A percentile compares a stretch with the other conserved stretches of the same genome.
phyloP scores from a whole-genome alignment of 2,113 vertebrate species.

The Marmota flaviventris region DNA sequence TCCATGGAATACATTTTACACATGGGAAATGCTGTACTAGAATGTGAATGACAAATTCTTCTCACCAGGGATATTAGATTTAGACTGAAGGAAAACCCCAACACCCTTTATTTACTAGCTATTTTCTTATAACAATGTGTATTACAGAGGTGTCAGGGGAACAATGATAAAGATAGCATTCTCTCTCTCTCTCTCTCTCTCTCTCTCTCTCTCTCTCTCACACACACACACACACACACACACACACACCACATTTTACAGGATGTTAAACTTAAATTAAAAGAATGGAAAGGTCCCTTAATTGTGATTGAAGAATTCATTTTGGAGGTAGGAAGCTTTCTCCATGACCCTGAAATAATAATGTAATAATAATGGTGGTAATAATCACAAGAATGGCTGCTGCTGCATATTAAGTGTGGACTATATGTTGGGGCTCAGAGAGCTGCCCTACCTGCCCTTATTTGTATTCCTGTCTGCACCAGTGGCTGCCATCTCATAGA shows the following conservation, averaged over 20 bases:
- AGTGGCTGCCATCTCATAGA: not conserved
- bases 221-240: not conserved
- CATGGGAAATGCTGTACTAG: not conserved
- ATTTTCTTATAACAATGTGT: conserved; percentile 49
- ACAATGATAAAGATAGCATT: not conserved
- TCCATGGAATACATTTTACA: not conserved
- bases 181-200: no score
- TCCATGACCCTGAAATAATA: conserved; percentile 53
- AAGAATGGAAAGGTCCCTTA: conserved; percentile 32
- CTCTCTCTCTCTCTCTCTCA: not conserved
- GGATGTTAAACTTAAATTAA: conserved; percentile 62
- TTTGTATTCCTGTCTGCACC: conserved; percentile 48
- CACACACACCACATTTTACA: conserved; percentile 47
- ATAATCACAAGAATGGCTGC: not conserved
- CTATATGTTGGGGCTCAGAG: not conserved
- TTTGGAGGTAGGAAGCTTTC: not conserved
- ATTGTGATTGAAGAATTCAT: not conserved
- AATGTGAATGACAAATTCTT: conserved; percentile 43
- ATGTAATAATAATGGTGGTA: not conserved
- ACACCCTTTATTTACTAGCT: conserved; percentile 27
- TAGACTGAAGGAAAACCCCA: conserved; percentile 45
- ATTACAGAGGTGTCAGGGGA: conserved; percentile 45
- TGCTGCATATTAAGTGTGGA: not conserved
- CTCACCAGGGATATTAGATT: conserved; percentile 27
- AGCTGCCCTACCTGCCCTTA: not conserved